Evolutionary conservation across 2,888 invertebrate species (phyloP), one percentile per base, ranked within the genome.

Genomic region (Scaptomyza flava): DNA sequence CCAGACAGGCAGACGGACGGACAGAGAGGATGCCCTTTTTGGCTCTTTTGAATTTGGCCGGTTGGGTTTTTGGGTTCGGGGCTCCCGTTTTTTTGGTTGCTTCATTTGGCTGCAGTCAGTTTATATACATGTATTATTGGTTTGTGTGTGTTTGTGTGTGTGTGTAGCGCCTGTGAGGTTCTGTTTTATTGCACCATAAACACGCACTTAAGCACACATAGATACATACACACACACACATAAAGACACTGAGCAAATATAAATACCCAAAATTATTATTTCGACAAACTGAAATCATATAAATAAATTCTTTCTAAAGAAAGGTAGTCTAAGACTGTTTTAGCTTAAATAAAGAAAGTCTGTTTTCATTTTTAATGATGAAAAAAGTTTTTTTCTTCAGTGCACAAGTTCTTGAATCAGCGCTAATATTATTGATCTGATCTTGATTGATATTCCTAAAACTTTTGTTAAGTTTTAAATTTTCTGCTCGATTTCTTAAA

Each of bases 111-210:
- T 72, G 61, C 74, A 66, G 67, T 67, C 68, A 36, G 54, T 31
- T 12, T 27, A 45, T 51, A 46, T 64, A 50, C 60, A 61, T 47
- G 46, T 42, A n/a, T 17, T 17, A 17, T 17, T 17, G 17, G 17
- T 17, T 1, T 57, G 36, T 43, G 45, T 27, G 59, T 43, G 57
- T 69, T 64, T 72, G 68, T 65, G 60, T 52, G 33, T 52, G 48
- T 45, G 57, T 50, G 50, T 58, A 58, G 66, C 33, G 74, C 74
- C 72, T 77, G 83, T 82, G 77, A 77, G 82, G 82, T 75, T 87
- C 83, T 87, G 86, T 83, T 83, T 83, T 83, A 83, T 87, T 80
- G 86, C 86, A 86, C 88, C 83, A 83, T 83, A 83, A 83, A 87
- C 83, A 83, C 88, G 86, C 88, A 87, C 88, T 85, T 87, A 83